These are phyloP conservation scores for Rhinophrynus dorsalis DNA, from an alignment of 2,797 vertebrate species.

Conservation along the genomic window DNA sequence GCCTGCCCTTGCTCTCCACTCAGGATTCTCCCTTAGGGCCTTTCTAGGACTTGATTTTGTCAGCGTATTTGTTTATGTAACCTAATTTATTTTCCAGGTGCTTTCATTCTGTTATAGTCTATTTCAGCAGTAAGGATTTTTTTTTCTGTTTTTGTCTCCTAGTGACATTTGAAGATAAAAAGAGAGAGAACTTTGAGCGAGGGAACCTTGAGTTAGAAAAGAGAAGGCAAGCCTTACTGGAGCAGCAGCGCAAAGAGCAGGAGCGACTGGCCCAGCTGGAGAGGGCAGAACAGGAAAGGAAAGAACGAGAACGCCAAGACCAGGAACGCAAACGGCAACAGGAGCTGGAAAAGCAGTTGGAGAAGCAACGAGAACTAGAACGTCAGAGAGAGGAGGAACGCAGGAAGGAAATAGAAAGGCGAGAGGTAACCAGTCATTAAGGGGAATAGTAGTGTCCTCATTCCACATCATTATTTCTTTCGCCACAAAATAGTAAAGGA, in stretches of 20 bases:
- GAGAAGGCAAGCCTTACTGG: slow-evolving; percentile 86
- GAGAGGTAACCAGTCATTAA: slow-evolving; percentile 77
- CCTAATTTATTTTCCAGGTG: too few relatives aligned
- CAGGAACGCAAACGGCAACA: slow-evolving; percentile 91
- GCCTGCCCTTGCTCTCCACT: too few relatives aligned
- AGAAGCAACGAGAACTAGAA: slow-evolving; percentile 90
- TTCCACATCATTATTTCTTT: too few relatives aligned
- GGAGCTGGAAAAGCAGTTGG: slow-evolving; percentile 90
- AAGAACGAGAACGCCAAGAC: slow-evolving; percentile 89
- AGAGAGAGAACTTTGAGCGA: slow-evolving; percentile 95
- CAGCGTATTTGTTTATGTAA: too few relatives aligned
- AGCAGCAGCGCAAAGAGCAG: slow-evolving; percentile 95
- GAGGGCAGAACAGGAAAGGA: slow-evolving; percentile 87
- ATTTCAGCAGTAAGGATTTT: too few relatives aligned
- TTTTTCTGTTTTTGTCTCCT: neutral
- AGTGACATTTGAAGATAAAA: slow-evolving; percentile 98
- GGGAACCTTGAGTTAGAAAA: slow-evolving; percentile 96
- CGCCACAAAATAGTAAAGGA: too few relatives aligned
- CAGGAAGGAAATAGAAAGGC: slow-evolving; percentile 90
- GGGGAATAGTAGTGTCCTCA: too few relatives aligned
- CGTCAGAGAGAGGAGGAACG: slow-evolving; percentile 91
- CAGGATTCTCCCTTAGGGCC: too few relatives aligned
- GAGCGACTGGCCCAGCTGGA: slow-evolving; percentile 89
- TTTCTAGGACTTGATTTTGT: too few relatives aligned
- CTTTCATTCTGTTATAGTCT: too few relatives aligned